A percentile compares a stretch with the other conserved stretches of the same genome.
phyloP scores from a whole-genome alignment of 2,797 vertebrate genomes.

The Enteromius thamalakanensis region DNA sequence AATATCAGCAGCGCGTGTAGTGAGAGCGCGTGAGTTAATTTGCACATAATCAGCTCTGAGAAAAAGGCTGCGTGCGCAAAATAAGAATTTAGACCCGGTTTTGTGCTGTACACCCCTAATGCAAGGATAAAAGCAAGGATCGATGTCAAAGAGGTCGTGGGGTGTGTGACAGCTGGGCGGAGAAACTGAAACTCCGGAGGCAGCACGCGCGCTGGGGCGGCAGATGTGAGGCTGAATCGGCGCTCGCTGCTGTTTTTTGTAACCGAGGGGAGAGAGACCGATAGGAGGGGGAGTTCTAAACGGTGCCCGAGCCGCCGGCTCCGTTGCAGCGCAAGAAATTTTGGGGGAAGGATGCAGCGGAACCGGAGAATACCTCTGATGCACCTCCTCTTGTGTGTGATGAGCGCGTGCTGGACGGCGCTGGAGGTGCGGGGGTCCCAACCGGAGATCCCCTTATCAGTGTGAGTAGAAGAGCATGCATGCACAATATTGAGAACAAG shows the following conservation, averaged over 20 bases:
- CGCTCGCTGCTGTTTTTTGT: slow-evolving; percentile 35
- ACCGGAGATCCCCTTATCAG: slow-evolving; percentile 94
- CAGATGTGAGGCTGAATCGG: slow-evolving; percentile 38
- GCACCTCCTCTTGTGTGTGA: slow-evolving; percentile 79
- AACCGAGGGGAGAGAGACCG: slow-evolving; percentile 33
- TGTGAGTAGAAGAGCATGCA: slow-evolving; percentile 83
- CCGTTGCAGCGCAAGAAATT: slow-evolving; percentile 28
- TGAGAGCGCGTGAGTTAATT: slow-evolving; percentile 8
- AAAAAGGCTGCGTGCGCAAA: not conserved
- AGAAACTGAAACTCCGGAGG: slow-evolving; percentile 48
- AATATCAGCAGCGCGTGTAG: slow-evolving; percentile 57
- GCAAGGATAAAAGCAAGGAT: slow-evolving; percentile 1
- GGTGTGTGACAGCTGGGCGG: slow-evolving; percentile 67
- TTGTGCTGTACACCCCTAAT: not conserved
- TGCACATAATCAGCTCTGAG: slow-evolving; percentile 1
- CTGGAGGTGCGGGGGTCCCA: slow-evolving; percentile 84
- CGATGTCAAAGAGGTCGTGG: slow-evolving; percentile 46
- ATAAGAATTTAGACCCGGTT: slow-evolving; percentile 10
- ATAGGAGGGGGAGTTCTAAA: slow-evolving; percentile 24
- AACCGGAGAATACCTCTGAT: slow-evolving; percentile 68
- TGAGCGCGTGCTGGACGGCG: slow-evolving; percentile 78
- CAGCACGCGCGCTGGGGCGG: slow-evolving; percentile 22
- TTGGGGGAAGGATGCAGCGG: slow-evolving; percentile 77
- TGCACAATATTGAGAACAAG: not conserved
- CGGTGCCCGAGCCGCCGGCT: slow-evolving; percentile 36